phyloP scores from a whole-genome alignment of 2,888 invertebrate species.

The Petrophora chlorosata region DNA sequence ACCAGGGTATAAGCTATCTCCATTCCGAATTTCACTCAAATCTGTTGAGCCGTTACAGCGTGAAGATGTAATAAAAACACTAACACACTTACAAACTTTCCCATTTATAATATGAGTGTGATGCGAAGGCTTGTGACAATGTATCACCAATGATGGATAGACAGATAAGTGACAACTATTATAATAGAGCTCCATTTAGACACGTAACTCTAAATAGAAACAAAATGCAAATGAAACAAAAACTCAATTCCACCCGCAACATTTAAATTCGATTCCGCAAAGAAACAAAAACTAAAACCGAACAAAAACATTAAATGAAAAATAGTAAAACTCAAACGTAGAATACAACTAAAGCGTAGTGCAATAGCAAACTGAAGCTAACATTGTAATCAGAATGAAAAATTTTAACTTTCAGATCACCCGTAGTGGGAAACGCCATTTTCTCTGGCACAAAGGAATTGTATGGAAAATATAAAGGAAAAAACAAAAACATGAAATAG shows the following conservation, averaged over 20 bases:
- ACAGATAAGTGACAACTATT: too few relatives aligned
- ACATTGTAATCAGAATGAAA: slow-evolving; percentile 56
- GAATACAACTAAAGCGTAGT: slow-evolving; percentile 2
- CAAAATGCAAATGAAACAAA: not conserved
- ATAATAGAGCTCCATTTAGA: too few relatives aligned
- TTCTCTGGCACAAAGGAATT: slow-evolving; percentile 44
- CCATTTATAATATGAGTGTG: too few relatives aligned
- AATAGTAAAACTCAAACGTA: slow-evolving; percentile 11
- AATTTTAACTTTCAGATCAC: slow-evolving; percentile 61
- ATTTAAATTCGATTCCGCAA: slow-evolving; percentile 5
- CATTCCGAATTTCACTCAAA: too few relatives aligned
- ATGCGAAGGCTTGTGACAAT: too few relatives aligned
- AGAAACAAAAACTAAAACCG: not conserved
- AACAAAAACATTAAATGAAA: not conserved
- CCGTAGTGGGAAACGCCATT: slow-evolving; percentile 45
- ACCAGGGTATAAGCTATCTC: too few relatives aligned
- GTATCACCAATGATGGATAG: too few relatives aligned
- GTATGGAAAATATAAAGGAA: slow-evolving; percentile 54
- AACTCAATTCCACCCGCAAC: not conserved
- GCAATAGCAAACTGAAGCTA: slow-evolving; percentile 23
- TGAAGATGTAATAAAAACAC: too few relatives aligned
- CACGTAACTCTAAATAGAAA: not conserved
- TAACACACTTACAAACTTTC: too few relatives aligned
- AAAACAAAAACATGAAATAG: slow-evolving; percentile 59
- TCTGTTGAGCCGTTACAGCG: too few relatives aligned